Evolutionary conservation across 2,888 invertebrate species (phyloP), one percentile per base, ranked within the genome.

Genomic region (Eupithecia subfuscata): DNA sequence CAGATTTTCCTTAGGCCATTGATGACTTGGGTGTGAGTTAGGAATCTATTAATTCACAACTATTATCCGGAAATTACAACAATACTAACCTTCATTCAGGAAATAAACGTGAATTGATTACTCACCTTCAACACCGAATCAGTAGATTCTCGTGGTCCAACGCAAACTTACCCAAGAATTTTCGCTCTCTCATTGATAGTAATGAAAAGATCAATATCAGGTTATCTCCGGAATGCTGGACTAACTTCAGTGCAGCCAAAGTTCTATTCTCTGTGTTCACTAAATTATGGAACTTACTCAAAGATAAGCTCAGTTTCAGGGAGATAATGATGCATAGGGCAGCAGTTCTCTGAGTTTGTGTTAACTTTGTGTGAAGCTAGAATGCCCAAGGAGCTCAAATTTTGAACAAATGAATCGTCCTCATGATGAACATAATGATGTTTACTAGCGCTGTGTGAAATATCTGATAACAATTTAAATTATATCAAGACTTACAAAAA

Each of bases 161-260:
- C 40, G 68, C 48, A 40, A 43, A 67, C 48, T 30, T 73, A 76
- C 77, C 73, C 71, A 74, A 76, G 74, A 77, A 77, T 81, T 81
- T 78, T 77, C 75, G 79, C 79, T 75, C 70, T 79, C 68, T 78
- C 79, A 80, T 78, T 75, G 76, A 79, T 78, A 76, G 76, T 81
- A 80, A 79, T 81, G 78, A 81, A 75, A 80, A 69, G 71, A 80
- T 80, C 76, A 78, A 77, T 81, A 79, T 78, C 78, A 63, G 45
- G 67, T 65, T 72, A 76, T 78, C 73, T 74, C 70, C 64, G 67
- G 73, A 72, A 76, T 34, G 60, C 48, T 64, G 63, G 64, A 63
- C 52, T 30, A 43, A 69, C 63, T 34, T 60, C 70, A 74, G 65
- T 71, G 34, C 69, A 76, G 68, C 30, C 73, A 63, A 73, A 76